Conservation (phyloP, 2,797 vertebrate genomes). For the Rhadinocentrus ornatus region DNA sequence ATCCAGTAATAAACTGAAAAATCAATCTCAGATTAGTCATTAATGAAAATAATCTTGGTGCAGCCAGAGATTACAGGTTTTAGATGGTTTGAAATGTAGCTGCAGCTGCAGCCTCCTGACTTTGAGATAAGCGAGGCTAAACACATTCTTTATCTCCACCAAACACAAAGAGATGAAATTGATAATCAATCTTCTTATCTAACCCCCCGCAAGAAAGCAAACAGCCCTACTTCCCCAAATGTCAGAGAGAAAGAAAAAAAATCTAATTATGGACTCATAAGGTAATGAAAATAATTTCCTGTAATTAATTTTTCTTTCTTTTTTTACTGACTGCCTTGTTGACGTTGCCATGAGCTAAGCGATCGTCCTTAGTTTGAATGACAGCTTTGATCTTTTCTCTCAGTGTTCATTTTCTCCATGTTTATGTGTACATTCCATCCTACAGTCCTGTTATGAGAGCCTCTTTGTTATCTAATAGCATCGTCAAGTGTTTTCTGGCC, state of each 20-base stretch:
- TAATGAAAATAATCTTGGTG: background rate
- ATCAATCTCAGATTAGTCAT: background rate
- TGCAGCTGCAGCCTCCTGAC: slow-evolving; percentile 11
- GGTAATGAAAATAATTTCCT: slow-evolving; percentile 58
- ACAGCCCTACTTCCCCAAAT: slow-evolving; percentile 50
- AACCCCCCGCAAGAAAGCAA: slow-evolving; percentile 41
- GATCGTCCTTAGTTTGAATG: slow-evolving; percentile 8
- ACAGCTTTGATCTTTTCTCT: slow-evolving; percentile 1
- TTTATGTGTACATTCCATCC: background rate
- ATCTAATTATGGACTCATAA: slow-evolving; percentile 18
- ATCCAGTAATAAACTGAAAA: background rate
- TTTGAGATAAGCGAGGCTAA: slow-evolving; percentile 43
- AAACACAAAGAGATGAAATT: slow-evolving; percentile 52
- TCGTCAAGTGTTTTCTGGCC: background rate
- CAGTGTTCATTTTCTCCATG: background rate
- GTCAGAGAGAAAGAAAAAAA: slow-evolving; percentile 35
- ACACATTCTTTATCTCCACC: slow-evolving; percentile 58
- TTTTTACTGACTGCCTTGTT: slow-evolving; percentile 31
- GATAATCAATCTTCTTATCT: slow-evolving; percentile 59
- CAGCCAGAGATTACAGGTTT: slow-evolving; percentile 3
- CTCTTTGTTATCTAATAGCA: slow-evolving; percentile 5
- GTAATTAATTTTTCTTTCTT: slow-evolving; percentile 40
- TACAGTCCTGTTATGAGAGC: background rate
- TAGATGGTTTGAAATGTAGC: slow-evolving; percentile 14
- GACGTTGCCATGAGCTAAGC: background rate